Percentiles rank a stretch among this genome's conserved stretches.
These are phyloP conservation scores for Mycteria americana DNA, from an alignment of 2,797 vertebrate genomes.

Conservation along the genomic window DNA sequence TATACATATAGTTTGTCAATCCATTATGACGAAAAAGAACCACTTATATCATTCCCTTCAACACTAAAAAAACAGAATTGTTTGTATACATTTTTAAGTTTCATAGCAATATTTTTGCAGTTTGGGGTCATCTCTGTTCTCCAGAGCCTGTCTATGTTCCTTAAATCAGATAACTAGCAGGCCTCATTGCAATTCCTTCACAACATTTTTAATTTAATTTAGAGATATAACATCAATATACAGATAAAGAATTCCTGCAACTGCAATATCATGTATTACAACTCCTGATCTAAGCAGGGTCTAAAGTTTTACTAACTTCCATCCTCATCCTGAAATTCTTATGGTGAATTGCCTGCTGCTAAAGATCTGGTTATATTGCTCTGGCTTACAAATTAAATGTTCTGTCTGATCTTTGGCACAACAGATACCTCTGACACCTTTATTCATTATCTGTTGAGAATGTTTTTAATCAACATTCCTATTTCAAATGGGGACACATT, in stretches of 20 bases:
- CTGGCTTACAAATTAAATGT: not conserved
- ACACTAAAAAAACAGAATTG: not conserved
- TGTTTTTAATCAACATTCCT: constrained; percentile 5
- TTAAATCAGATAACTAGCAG: not conserved
- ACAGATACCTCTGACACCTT: not conserved
- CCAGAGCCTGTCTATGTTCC: not conserved
- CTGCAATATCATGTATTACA: not conserved
- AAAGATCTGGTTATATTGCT: not conserved
- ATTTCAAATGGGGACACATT: not conserved
- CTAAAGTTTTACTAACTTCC: not conserved
- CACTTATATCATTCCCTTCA: not conserved
- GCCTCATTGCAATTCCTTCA: not conserved
- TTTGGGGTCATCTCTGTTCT: not conserved
- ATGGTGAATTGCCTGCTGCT: not conserved
- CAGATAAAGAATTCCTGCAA: not conserved
- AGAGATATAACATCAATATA: not conserved
- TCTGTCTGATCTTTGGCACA: not conserved
- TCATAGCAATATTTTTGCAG: not conserved
- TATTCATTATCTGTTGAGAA: not conserved
- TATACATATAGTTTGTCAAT: not conserved
- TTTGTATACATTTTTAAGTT: not conserved
- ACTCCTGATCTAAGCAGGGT: not conserved
- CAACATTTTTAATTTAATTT: not conserved
- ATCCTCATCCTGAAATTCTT: not conserved
- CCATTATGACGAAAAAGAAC: not conserved